Conservation (phyloP, 1,140 invertebrate genomes). For the Condylostylus longicornis region DNA sequence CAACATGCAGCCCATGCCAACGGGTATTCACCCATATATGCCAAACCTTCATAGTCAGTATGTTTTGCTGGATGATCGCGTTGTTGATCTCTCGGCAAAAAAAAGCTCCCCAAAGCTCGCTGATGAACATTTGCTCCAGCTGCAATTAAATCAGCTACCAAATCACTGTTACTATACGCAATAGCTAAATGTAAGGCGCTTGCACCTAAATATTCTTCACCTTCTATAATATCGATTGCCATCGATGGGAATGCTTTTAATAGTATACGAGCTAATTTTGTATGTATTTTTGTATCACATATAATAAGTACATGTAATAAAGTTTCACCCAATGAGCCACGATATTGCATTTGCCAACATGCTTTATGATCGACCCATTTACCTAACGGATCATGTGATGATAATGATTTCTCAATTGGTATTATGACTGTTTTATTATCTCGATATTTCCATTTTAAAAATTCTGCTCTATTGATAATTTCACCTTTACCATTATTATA, state of each 20-base stretch:
- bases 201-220: conserved; percentile 91
- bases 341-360: conserved; percentile 94
- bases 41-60: conserved; percentile 92
- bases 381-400: conserved; percentile 63
- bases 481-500: conserved; percentile 79
- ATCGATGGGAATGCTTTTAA: conserved; percentile 83
- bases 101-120: conserved; percentile 84
- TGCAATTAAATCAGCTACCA: conserved; percentile 84
- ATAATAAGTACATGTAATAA: conserved; percentile 89
- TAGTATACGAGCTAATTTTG: conserved; percentile 64
- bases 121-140: conserved; percentile 82
- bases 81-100: conserved; percentile 83
- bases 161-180: conserved; percentile 87
- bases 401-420: conserved; percentile 65
- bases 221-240: conserved; percentile 88
- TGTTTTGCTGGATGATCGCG: conserved; percentile 48
- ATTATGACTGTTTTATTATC: conserved; percentile 66
- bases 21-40: conserved; percentile 91
- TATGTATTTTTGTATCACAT: conserved; percentile 66
- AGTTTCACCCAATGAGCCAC: conserved; percentile 88
- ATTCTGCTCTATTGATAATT: conserved; percentile 77
- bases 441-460: conserved; percentile 81
- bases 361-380: conserved; percentile 82
- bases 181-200: conserved; percentile 91
- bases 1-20: conserved; percentile 93